A percentile compares a stretch with the other conserved stretches of the same genome.
phyloP scores from a whole-genome alignment of 1,140 invertebrate species.

The Gryon sp. region DNA sequence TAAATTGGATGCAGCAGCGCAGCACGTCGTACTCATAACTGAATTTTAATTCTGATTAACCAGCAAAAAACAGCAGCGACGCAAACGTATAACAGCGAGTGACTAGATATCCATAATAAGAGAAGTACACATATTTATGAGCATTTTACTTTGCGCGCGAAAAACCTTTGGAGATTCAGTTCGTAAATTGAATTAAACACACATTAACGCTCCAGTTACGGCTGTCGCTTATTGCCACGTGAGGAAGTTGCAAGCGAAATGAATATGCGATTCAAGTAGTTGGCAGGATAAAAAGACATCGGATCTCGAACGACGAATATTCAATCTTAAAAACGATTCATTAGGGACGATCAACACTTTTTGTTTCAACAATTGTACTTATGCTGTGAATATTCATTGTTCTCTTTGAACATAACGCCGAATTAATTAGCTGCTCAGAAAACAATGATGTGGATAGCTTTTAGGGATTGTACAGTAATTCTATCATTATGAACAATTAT shows the following conservation, averaged over 20 bases:
- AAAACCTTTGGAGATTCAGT: slow-evolving; percentile 55
- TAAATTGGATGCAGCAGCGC: slow-evolving; percentile 60
- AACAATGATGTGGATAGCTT: too few species aligned
- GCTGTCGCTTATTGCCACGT: slow-evolving; percentile 59
- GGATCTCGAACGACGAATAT: slow-evolving; percentile 20
- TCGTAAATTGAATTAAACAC: slow-evolving; percentile 62
- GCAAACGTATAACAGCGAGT: slow-evolving; percentile 50
- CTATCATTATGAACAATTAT: too few species aligned
- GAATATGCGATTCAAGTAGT: slow-evolving; percentile 58
- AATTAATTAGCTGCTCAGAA: too few species aligned
- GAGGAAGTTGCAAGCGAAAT: slow-evolving; percentile 53
- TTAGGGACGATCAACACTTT: slow-evolving; percentile 37
- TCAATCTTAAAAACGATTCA: slow-evolving; percentile 50
- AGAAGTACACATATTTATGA: slow-evolving; percentile 61
- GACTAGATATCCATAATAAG: slow-evolving; percentile 64
- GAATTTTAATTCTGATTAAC: slow-evolving; percentile 67
- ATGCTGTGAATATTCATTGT: slow-evolving; percentile 52
- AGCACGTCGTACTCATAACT: slow-evolving; percentile 43
- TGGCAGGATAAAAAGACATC: slow-evolving; percentile 43
- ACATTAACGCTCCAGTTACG: slow-evolving; percentile 63
- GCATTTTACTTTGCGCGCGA: slow-evolving; percentile 51
- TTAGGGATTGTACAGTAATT: too few species aligned
- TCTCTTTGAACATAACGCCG: slow-evolving; percentile 29
- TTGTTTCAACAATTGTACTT: slow-evolving; percentile 25
- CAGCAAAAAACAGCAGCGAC: slow-evolving; percentile 58